A percentile compares a stretch with the other conserved stretches of the same genome.
Evolutionary conservation across 2,797 vertebrate species (phyloP).

Genomic region (Orientallactaga sibirica): DNA sequence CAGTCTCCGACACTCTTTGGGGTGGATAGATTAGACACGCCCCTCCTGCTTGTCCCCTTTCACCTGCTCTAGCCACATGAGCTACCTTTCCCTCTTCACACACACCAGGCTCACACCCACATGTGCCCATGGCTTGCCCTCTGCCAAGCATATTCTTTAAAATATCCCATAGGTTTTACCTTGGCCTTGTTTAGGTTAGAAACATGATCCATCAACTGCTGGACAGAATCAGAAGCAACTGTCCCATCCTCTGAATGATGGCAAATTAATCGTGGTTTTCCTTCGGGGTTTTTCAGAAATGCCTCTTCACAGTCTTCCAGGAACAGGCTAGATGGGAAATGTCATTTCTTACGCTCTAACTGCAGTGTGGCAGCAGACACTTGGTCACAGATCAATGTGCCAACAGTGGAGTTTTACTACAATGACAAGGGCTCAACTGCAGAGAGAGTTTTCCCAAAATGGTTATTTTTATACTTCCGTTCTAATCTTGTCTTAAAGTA

Average conservation of each 20-base stretch:
- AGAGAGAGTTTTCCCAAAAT: slow-evolving; percentile 48
- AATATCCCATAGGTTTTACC: slow-evolving; percentile 85
- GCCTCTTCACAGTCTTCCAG: slow-evolving; percentile 96
- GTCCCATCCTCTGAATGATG: slow-evolving; percentile 89
- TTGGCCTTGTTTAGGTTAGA: slow-evolving; percentile 93
- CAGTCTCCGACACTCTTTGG: not conserved
- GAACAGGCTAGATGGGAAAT: slow-evolving; percentile 90
- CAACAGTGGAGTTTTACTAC: slow-evolving; percentile 54
- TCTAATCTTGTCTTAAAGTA: slow-evolving; percentile 7
- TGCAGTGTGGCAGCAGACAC: slow-evolving; percentile 79
- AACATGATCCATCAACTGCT: slow-evolving; percentile 93
- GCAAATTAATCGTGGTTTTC: slow-evolving; percentile 95
- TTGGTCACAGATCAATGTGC: slow-evolving; percentile 76
- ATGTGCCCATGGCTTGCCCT: not conserved
- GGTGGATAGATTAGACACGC: no score
- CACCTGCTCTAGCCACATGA: not conserved
- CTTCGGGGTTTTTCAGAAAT: slow-evolving; percentile 95
- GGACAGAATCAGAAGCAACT: slow-evolving; percentile 87
- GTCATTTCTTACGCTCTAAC: slow-evolving; percentile 81
- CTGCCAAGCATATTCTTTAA: not conserved
- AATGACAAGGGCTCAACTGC: slow-evolving; percentile 71
- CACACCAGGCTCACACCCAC: not conserved
- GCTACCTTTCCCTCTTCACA: not conserved
- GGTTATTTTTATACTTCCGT: not conserved
- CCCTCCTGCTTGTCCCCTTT: not conserved